Evolutionary conservation across 2,113 vertebrate genomes (phyloP), one percentile per base, ranked within the genome.

Genomic region (Pangasianodon gigas): DNA sequence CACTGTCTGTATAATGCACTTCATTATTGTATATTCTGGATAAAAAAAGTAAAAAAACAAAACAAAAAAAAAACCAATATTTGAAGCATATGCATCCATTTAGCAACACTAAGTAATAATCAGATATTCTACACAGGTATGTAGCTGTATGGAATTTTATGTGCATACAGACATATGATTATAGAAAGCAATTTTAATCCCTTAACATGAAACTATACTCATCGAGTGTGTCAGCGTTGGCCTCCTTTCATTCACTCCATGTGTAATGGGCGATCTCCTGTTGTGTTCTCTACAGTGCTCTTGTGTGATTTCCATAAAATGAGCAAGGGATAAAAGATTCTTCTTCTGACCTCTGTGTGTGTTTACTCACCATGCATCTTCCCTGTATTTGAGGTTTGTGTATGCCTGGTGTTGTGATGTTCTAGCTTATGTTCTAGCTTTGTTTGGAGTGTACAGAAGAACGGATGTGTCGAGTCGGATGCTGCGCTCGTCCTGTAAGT

Each of bases 401-500:
- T 98, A 97, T 97, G 97, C 97, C 98, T 97, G 98, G 96, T 98
- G 97, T 99, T 97, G 97, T 99, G 97, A 95, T 97, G 97, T 99
- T 98, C 97, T 97, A 96, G 97, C 97, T 98, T 98, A 98, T 96
- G 79, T 82, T 82, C 79, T 83, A 84, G 81, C 81, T 58, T 84
- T 97, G 94, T 96, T 95, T 95, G 94, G 95, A 96, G 97, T 99
- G 98, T 99, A 99, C 98, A 98, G 98, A 97, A 97, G 96, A 97
- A 95, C 96, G 96, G 96, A 96, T 96, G 97, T 95, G 95, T 83
- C 24, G 96, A 89, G 93, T 93, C 91, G 91, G 92, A 94, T 95
- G 95, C 96, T 96, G 95, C 95, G 95, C 96, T 91, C 96, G 96
- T 97, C 97, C 96, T 96, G 87, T 87, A 87, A 84, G 54, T 90